phyloP scores from a whole-genome alignment of 2,113 vertebrate species.

The Melozone crissalis region DNA sequence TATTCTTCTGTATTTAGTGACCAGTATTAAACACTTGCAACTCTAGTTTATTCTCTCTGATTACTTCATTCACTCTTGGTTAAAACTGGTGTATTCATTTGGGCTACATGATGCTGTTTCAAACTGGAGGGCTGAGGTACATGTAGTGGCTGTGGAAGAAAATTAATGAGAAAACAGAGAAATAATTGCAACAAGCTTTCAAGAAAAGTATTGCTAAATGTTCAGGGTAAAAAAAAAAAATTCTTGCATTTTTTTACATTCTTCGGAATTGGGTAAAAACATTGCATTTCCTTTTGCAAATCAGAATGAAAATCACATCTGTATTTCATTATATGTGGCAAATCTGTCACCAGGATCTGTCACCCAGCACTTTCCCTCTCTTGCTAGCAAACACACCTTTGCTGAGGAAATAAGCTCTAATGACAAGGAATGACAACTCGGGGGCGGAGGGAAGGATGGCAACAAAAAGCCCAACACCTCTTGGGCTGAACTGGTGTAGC shows the following conservation, averaged over 20 bases:
- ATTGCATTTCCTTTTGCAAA: not conserved
- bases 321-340: not conserved
- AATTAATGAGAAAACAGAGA: not conserved
- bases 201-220: not conserved
- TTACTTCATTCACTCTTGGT: not conserved
- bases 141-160: not conserved
- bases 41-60: not conserved
- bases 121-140: not conserved
- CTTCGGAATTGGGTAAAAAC: not conserved
- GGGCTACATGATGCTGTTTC: not conserved
- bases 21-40: not conserved
- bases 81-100: not conserved
- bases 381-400: not conserved
- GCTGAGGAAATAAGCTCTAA: not conserved
- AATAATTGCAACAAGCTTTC: not conserved
- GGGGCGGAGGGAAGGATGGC: rapidly evolving
- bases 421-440: not conserved
- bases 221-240: not conserved
- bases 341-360: not conserved
- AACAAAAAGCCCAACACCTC: not conserved
- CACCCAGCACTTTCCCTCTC: not conserved
- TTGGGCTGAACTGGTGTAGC: not conserved
- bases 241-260: not conserved
- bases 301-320: not conserved
- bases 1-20: not conserved